phyloP scores from a whole-genome alignment of 2,888 invertebrate species.

The Spicauda simplicius region DNA sequence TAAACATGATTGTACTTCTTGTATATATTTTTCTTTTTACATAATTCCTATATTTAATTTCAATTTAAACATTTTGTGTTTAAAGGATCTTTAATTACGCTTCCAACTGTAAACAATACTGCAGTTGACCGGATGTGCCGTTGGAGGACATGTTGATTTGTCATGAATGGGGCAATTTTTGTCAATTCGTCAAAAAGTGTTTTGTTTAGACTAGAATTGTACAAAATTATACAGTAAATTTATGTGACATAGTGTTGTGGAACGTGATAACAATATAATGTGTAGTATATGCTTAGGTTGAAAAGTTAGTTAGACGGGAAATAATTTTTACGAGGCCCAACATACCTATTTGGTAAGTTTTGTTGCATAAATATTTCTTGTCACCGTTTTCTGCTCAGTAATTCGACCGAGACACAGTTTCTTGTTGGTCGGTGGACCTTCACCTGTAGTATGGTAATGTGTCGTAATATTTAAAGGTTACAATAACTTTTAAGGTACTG shows the following conservation, averaged over 20 bases:
- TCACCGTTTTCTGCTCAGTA: conserved; percentile 66
- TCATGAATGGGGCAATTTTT: conserved; percentile 74
- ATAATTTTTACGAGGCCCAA: conserved; percentile 58
- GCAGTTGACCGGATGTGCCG: conserved; percentile 69
- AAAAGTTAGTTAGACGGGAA: conserved; percentile 64
- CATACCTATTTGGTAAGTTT: conserved; percentile 77
- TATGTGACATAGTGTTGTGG: conserved; percentile 68
- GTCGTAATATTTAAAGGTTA: conserved; percentile 50
- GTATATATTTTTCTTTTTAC: too few relatives aligned
- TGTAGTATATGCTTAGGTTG: conserved; percentile 68
- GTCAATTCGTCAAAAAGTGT: conserved; percentile 80
- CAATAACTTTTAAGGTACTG: conserved; percentile 10
- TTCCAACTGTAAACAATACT: not conserved
- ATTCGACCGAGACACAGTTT: conserved; percentile 51
- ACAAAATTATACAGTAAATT: conserved; percentile 74
- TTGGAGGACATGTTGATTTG: conserved; percentile 81
- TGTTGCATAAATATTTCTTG: conserved; percentile 65
- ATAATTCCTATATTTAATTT: too few relatives aligned
- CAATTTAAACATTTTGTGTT: not conserved
- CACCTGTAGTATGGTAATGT: conserved; percentile 40
- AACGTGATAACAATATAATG: conserved; percentile 71
- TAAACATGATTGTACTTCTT: too few relatives aligned
- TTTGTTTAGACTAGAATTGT: conserved; percentile 72
- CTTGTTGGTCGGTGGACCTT: conserved; percentile 46
- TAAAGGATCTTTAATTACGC: not conserved